Evolutionary conservation across 2,797 vertebrate species (phyloP), one percentile per base, ranked within the genome.

Genomic region (Aselliscus stoliczkanus): DNA sequence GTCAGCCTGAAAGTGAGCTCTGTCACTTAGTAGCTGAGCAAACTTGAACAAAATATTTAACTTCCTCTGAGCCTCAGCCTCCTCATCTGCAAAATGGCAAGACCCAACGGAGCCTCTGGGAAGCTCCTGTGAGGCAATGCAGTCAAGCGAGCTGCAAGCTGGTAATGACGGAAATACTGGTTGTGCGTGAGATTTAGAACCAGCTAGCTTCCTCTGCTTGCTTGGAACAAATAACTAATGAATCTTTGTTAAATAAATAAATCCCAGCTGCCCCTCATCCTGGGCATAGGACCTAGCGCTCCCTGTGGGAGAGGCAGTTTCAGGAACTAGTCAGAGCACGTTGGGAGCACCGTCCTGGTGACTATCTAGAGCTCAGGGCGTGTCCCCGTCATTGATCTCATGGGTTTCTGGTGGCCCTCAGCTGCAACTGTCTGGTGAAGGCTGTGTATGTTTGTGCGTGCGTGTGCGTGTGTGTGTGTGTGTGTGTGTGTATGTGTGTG

Each of bases 141-240:
- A 4, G 2, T 2, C 23, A 31, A 25, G 7, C 0, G 3, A 0
- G 18, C 52, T 47, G 13, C 25, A 7, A 23, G 58, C 0, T 21
- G 17, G 4, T 18, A 42, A 62, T 0, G 0, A 20, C 2, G 0
- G 21, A 69, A 79, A 58, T 31, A 54, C 3, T 31, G 60, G 65
- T 76, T 23, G 31, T 10, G 50, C 9, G 11, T 6, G 67, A 25
- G 39, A 60, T 64, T 81, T 58, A 52, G 47, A 87, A 69, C 70
- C n/a, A 58, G 50, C 21, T 34, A 58, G 34, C 42, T 54, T 42
- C 34, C 27, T 29, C 37, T 50, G 23, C 58, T 75, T 76, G 29
- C 69, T 79, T 12, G 17, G n/a, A 88, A 76, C 31, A 76, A 56
- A 39, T 39, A 58, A 47, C 64, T 27, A 76, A 54, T 62, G 52